Base-by-base conservation (phyloP, 2,113 vertebrate genomes). In the Eptatretus burgeri region DNA sequence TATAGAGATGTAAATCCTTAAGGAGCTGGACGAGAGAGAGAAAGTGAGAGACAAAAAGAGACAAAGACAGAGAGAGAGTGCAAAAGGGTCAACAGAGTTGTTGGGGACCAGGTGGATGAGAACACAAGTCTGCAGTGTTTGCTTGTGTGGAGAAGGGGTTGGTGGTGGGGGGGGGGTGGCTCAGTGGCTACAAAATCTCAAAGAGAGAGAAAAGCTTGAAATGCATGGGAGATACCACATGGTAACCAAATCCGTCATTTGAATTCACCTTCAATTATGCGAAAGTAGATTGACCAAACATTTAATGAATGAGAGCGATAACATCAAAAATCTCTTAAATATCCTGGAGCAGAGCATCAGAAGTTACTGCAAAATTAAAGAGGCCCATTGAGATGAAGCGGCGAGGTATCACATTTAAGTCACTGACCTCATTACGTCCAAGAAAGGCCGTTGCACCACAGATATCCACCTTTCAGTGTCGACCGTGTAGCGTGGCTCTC, bases 361-460 rank as follows among this genome's bases (percentile, higher is more conserved):
- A n/a, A 10, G 56, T 20, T 60, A 60, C 56, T 17, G 56, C 10
- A 10, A 20, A 12, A 13, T 20, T 9, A 20, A 60, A n/a, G 56
- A n/a, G n/a, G 2, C 27, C 27, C 27, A 41, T 5, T 41, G 27
- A 41, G 27, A 41, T 41, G 27, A 41, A 7, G 27, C 7, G 27
- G 7, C 27, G 7, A 41, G 27, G 27, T 41, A 41, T 7, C 3
- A 65, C 13, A 50, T 49, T 27, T 41, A 11, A 10, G 2, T 11
- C 19, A 51, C 75, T 70, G 78, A 93, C 93, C 82, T 83, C 68
- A 81, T 77, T 64, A 79, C 71, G 70, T 93, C 84, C 18, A 98
- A 78, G 72, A 98, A 98, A 53, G 85, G 85, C 71, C 84, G 93
- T 68, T 78, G 83, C 64, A 82, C 82, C 18, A 98, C 68, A 65